phyloP scores from a whole-genome alignment of 35 echinoderm and acorn worm genomes.

The Heliocidaris tuberculata region DNA sequence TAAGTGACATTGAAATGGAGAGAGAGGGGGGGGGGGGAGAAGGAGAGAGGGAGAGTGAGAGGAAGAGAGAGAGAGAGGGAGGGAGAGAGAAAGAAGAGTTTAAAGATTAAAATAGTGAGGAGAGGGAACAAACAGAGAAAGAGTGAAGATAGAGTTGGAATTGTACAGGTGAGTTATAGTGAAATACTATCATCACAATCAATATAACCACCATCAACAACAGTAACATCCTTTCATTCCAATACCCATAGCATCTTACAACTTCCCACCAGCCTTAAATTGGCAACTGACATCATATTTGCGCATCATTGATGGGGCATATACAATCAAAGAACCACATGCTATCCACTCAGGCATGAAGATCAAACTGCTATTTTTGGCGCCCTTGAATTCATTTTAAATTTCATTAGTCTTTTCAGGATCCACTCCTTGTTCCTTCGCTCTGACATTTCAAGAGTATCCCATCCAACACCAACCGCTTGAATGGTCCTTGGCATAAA shows the following conservation, averaged over 20 bases:
- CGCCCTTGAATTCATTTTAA: slow-evolving; percentile 13
- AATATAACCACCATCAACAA: background rate
- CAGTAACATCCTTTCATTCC: background rate
- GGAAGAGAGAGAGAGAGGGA: background rate
- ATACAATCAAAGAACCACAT: background rate
- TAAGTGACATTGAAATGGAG: background rate
- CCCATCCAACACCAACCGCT: background rate
- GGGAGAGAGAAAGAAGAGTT: background rate
- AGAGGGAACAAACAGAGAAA: background rate
- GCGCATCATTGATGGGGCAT: background rate
- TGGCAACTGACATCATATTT: background rate
- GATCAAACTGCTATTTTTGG: slow-evolving; percentile 37
- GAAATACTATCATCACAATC: background rate
- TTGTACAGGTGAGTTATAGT: background rate
- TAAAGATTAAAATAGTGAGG: background rate
- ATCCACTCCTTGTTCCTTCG: background rate
- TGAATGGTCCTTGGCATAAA: background rate
- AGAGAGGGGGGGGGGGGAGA: background rate
- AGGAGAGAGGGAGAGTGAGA: background rate
- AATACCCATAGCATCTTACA: background rate
- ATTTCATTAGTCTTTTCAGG: background rate
- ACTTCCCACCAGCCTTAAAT: background rate
- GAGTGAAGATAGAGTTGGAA: background rate
- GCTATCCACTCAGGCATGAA: background rate
- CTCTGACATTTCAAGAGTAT: background rate